Conservation (phyloP, 2,888 invertebrate genomes). For the Torymus aiolomorphi region DNA sequence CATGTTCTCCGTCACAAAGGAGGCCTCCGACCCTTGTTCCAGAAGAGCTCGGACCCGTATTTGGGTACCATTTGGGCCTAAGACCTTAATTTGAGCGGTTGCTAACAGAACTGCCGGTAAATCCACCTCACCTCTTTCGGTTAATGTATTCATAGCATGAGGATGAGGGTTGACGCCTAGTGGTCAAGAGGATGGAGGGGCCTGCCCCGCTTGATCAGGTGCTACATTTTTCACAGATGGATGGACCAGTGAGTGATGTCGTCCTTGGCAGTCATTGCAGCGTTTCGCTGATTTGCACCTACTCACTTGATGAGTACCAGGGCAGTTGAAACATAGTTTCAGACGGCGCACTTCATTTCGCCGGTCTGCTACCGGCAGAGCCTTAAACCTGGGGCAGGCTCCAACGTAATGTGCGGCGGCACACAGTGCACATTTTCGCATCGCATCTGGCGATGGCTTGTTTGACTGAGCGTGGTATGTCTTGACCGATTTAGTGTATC, state of each 20-base stretch:
- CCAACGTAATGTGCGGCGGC: not conserved
- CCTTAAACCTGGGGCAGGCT: not conserved
- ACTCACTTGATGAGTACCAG: not conserved
- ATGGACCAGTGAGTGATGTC: conserved; percentile 1
- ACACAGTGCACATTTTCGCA: not conserved
- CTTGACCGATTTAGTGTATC: no score
- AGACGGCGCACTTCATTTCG: not conserved
- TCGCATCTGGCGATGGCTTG: not conserved
- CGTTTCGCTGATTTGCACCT: not conserved
- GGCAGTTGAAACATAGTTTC: conserved; percentile 10
- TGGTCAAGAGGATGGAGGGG: no score
- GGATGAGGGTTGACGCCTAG: no score
- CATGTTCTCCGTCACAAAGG: no score
- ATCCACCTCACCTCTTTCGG: no score
- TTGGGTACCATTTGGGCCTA: not conserved
- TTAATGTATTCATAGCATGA: no score
- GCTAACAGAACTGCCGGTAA: not conserved
- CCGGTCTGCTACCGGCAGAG: no score
- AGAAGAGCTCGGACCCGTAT: no score
- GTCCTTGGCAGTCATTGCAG: not conserved
- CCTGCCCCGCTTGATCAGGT: no score
- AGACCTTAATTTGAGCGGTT: not conserved
- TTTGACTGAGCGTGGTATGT: no score
- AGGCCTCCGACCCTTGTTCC: no score
- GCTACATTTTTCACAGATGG: no score